Conservation (phyloP, 2,888 invertebrate species). For the Stenoptilia bipunctidactyla region DNA sequence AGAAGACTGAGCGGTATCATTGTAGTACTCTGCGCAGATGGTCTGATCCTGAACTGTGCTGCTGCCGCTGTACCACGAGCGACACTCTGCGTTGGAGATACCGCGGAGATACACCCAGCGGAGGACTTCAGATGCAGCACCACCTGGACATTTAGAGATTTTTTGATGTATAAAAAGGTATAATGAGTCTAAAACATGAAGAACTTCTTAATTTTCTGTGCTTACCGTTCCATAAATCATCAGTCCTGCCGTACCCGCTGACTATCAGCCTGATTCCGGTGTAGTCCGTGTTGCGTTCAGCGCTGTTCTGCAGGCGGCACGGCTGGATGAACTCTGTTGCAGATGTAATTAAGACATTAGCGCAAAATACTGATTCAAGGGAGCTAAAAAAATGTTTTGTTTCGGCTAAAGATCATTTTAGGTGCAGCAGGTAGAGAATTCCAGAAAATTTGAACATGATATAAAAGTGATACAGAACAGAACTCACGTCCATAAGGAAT, state of each 20-base stretch:
- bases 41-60: slow-evolving; percentile 29
- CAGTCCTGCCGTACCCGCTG: slow-evolving; percentile 45
- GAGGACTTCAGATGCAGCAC: slow-evolving; percentile 41
- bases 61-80: slow-evolving; percentile 30
- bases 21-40: slow-evolving; percentile 42
- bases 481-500: slow-evolving; percentile 37
- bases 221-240: slow-evolving; percentile 35
- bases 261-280: slow-evolving; percentile 27
- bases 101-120: slow-evolving; percentile 55
- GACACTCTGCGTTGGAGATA: slow-evolving; percentile 41
- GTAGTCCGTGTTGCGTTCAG: slow-evolving; percentile 32
- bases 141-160: too few species aligned
- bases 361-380: too few species aligned
- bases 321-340: slow-evolving; percentile 41
- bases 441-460: too few species aligned
- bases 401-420: too few species aligned
- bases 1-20: slow-evolving; percentile 48
- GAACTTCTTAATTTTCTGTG: too few species aligned
- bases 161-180: too few species aligned
- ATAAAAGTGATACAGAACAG: too few species aligned
- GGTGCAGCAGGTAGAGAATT: too few species aligned
- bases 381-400: too few species aligned
- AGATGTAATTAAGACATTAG: too few species aligned
- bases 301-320: slow-evolving; percentile 38
- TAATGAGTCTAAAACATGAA: too few species aligned